A percentile compares a stretch with the other conserved stretches of the same genome.
phyloP scores from a whole-genome alignment of 2,797 vertebrate species.

The Leuciscus waleckii region DNA sequence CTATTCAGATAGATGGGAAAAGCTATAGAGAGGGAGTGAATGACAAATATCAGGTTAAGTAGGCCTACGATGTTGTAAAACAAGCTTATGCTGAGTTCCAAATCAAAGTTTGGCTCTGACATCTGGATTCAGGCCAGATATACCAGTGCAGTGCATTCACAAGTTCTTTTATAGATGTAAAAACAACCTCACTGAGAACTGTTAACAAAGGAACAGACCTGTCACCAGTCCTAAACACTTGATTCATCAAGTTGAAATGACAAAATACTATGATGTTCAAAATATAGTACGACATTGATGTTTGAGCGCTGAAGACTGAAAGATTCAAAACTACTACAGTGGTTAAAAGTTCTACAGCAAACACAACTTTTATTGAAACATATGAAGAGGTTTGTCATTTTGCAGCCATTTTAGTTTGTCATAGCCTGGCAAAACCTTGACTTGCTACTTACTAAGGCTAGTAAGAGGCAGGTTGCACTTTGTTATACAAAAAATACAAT shows the following conservation, averaged over 20 bases:
- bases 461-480: background rate
- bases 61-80: slow-evolving; percentile 25
- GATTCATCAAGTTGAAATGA: background rate
- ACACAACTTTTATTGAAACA: background rate
- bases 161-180: slow-evolving; percentile 14
- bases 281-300: background rate
- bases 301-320: background rate
- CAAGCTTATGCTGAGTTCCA: slow-evolving; percentile 4
- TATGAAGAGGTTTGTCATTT: background rate
- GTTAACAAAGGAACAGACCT: background rate
- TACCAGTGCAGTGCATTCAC: background rate
- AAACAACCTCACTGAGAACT: background rate
- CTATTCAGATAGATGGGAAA: slow-evolving; percentile 10
- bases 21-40: background rate
- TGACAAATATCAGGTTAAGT: slow-evolving; percentile 24
- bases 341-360: background rate
- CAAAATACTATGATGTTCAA: background rate
- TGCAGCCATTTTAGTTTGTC: background rate
- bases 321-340: background rate
- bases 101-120: slow-evolving; percentile 11
- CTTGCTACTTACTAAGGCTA: background rate
- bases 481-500: background rate
- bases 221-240: background rate
- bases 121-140: slow-evolving; percentile 15
- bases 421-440: background rate